These are phyloP conservation scores for Lutjanus argentimaculatus DNA, from an alignment of 2,797 vertebrate species.

Conservation along the genomic window DNA sequence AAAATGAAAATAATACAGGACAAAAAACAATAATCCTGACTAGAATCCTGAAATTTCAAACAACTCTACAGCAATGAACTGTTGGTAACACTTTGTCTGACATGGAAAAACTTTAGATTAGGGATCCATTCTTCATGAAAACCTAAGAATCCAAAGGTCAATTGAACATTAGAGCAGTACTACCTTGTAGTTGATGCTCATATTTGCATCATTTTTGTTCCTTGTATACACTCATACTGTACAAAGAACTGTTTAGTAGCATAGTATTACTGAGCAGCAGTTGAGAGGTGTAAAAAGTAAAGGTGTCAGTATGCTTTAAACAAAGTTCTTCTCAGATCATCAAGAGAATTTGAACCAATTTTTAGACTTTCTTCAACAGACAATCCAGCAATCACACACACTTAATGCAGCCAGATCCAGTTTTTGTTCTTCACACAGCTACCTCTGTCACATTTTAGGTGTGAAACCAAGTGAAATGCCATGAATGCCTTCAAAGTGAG, in stretches of 20 bases:
- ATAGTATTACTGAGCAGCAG: neutral
- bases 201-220: too few relatives aligned
- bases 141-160: neutral
- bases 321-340: neutral
- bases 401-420: neutral
- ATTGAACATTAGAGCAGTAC: neutral
- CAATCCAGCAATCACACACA: neutral
- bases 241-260: neutral
- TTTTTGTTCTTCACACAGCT: neutral
- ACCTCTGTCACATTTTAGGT: neutral
- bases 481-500: neutral
- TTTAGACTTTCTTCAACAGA: neutral
- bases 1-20: conserved; percentile 55
- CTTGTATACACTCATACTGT: too few relatives aligned
- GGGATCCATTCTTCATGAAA: neutral
- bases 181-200: neutral
- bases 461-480: neutral
- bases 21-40: conserved; percentile 76
- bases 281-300: neutral
- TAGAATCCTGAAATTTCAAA: conserved; percentile 40
- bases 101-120: conserved; percentile 22
- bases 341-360: too few relatives aligned
- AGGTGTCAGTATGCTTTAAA: neutral
- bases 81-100: conserved; percentile 3
- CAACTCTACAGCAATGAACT: conserved; percentile 10